phyloP scores from a whole-genome alignment of 2,888 invertebrate genomes.

The Oligia strigilis region DNA sequence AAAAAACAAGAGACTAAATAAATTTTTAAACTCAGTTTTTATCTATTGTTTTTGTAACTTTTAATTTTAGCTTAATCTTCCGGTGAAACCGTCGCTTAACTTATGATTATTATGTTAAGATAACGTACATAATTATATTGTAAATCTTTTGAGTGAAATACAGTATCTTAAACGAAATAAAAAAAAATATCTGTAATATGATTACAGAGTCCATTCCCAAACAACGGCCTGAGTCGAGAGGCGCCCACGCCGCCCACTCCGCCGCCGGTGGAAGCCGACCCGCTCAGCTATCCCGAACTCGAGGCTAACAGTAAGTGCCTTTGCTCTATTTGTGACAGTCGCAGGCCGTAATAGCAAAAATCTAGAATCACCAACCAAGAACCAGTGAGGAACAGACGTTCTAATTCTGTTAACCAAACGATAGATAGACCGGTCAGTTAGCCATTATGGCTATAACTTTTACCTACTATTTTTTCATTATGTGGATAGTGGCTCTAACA shows the following conservation, averaged over 20 bases:
- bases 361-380: not conserved
- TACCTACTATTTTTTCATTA: too few species aligned
- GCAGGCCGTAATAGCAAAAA: not conserved
- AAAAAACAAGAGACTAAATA: not conserved
- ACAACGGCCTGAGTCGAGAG: constrained; percentile 69
- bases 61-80: not conserved
- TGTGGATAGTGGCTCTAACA: not conserved
- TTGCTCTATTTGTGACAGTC: not conserved
- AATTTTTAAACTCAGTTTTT: not conserved
- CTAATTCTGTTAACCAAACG: not conserved
- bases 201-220: constrained; percentile 76
- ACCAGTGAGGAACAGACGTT: not conserved
- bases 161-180: not conserved
- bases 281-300: constrained; percentile 69
- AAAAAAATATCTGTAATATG: not conserved
- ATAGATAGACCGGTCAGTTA: not conserved
- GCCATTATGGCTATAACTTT: not conserved
- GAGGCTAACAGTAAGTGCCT: constrained; percentile 67
- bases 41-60: not conserved
- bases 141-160: not conserved
- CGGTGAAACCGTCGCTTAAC: too few species aligned
- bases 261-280: constrained; percentile 81
- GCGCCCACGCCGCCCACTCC: constrained; percentile 86
- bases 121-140: not conserved
- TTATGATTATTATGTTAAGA: not conserved